Conservation (phyloP, 2,888 invertebrate genomes). For the Stenchaetothrips biformis region DNA sequence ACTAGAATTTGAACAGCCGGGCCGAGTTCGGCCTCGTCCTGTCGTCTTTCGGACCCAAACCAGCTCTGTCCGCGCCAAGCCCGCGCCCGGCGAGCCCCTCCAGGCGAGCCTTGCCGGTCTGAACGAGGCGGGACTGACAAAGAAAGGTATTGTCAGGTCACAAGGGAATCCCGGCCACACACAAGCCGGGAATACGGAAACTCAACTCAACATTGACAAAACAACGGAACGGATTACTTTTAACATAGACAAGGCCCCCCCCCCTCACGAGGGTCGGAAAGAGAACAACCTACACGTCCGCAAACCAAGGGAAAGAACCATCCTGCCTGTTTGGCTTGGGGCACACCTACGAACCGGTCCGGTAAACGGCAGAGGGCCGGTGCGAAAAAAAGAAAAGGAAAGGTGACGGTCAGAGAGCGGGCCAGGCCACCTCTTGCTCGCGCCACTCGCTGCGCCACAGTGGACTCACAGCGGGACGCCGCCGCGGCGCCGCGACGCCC, state of each 20-base stretch:
- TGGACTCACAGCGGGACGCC: too few species aligned
- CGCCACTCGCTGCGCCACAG: too few species aligned
- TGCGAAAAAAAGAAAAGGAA: too few species aligned
- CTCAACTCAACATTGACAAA: not conserved
- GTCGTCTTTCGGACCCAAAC: constrained; percentile 10
- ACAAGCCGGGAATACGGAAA: not conserved
- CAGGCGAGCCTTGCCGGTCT: not conserved
- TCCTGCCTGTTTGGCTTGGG: not conserved
- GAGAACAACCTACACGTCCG: not conserved
- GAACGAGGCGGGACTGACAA: not conserved
- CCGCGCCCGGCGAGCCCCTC: not conserved
- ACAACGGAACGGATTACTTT: not conserved
- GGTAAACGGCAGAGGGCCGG: too few species aligned
- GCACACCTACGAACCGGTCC: too few species aligned
- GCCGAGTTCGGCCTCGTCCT: not conserved
- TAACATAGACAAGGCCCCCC: not conserved
- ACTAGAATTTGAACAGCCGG: constrained; percentile 14
- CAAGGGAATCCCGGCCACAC: constrained; percentile 2
- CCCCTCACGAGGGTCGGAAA: not conserved
- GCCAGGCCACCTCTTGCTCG: too few species aligned
- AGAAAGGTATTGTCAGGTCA: constrained; percentile 7
- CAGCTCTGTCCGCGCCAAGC: not conserved
- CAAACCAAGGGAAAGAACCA: not conserved
- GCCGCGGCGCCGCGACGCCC: too few species aligned
- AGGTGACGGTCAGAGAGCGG: too few species aligned